phyloP scores from a whole-genome alignment of 2,888 invertebrate genomes.

The Troilus luridus region DNA sequence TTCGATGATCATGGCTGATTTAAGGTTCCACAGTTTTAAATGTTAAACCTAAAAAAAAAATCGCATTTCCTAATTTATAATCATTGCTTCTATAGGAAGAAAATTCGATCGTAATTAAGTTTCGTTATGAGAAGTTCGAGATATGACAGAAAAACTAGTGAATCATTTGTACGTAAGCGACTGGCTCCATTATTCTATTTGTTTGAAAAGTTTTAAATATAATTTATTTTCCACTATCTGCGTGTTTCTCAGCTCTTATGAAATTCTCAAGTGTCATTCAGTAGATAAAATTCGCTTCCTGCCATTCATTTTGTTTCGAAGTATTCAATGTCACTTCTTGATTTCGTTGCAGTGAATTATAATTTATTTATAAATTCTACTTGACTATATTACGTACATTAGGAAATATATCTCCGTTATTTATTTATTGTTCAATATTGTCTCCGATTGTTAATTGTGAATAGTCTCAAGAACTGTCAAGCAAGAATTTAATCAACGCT shows the following conservation, averaged over 20 bases:
- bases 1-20: no score
- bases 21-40: no score
- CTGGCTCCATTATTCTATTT: not conserved
- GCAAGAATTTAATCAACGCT: no score
- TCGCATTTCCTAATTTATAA: no score
- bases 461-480: no score
- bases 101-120: not conserved
- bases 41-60: no score
- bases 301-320: not conserved
- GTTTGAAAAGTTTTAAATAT: not conserved
- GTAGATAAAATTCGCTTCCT: constrained; percentile 9
- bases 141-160: not conserved
- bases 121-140: not conserved
- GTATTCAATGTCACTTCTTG: not conserved
- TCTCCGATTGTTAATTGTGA: not conserved
- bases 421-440: not conserved
- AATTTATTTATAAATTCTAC: not conserved
- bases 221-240: not conserved
- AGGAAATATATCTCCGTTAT: not conserved
- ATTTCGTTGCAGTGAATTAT: not conserved
- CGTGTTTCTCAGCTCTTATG: not conserved
- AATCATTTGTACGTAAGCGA: not conserved
- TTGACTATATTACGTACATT: not conserved
- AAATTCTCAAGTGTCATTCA: not conserved
- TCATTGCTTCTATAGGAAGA: not conserved